phyloP scores from a whole-genome alignment of 2,888 invertebrate species.

The Morpho deidamia region DNA sequence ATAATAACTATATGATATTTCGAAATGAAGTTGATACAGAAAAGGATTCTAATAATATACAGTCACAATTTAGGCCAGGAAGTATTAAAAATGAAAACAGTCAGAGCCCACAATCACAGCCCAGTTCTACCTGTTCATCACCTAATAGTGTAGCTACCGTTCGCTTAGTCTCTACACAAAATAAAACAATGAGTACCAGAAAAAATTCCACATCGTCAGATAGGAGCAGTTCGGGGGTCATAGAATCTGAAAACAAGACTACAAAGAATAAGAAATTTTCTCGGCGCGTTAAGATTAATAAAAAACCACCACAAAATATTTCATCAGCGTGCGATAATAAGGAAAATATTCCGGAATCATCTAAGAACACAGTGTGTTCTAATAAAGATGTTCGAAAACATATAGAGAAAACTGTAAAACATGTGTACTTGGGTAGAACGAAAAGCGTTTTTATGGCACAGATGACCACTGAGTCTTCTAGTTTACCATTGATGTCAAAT shows the following conservation, averaged over 20 bases:
- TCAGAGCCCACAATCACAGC: conserved; percentile 37
- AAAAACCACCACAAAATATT: conserved; percentile 27
- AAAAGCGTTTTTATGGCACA: conserved; percentile 45
- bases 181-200: conserved; percentile 32
- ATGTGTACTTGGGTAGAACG: conserved; percentile 33
- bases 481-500: conserved; percentile 28
- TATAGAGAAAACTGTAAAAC: conserved; percentile 30
- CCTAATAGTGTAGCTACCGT: conserved; percentile 57
- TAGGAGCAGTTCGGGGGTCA: conserved; percentile 35
- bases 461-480: conserved; percentile 34
- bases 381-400: conserved; percentile 20
- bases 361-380: conserved; percentile 28
- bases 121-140: conserved; percentile 58
- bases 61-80: conserved; percentile 19
- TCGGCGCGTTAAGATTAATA: conserved; percentile 37
- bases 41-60: conserved; percentile 29
- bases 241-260: conserved; percentile 39
- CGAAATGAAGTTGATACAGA: conserved; percentile 41
- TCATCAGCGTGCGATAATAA: conserved; percentile 36
- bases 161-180: conserved; percentile 34
- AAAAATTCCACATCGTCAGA: conserved; percentile 39
- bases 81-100: conserved; percentile 24
- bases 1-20: conserved; percentile 44
- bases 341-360: conserved; percentile 52
- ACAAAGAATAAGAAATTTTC: conserved; percentile 39